A percentile compares a stretch with the other conserved stretches of the same genome.
Evolutionary conservation across 2,113 vertebrate genomes (phyloP).

Genomic region (Stegastes partitus): DNA sequence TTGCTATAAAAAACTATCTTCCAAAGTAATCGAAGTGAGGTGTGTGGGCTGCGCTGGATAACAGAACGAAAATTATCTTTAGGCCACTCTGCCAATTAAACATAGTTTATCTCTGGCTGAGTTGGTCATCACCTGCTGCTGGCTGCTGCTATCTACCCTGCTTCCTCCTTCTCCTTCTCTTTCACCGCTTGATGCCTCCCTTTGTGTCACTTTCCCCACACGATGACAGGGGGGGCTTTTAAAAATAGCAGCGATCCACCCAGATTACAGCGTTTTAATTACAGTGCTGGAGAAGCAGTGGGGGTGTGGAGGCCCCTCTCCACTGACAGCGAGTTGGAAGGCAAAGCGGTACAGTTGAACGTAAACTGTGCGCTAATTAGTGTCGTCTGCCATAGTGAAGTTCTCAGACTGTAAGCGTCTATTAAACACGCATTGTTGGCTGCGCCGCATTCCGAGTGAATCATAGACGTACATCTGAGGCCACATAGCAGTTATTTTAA

Average conservation of each 20-base stretch:
- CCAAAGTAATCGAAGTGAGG: constrained; percentile 22
- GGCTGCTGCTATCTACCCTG: constrained; percentile 11
- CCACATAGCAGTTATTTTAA: constrained; percentile 10
- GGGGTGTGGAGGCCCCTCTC: constrained; percentile 62
- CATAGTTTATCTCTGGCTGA: constrained; percentile 39
- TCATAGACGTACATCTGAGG: constrained; percentile 20
- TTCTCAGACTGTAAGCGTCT: constrained; percentile 41
- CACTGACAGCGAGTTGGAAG: constrained; percentile 56
- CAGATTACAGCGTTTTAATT: constrained; percentile 87
- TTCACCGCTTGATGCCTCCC: constrained; percentile 42
- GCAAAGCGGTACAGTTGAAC: constrained; percentile 53
- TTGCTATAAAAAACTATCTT: constrained; percentile 13
- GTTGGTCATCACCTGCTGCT: constrained; percentile 66
- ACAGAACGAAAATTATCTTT: constrained; percentile 36
- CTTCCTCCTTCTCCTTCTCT: constrained; percentile 8
- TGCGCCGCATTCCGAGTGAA: background rate
- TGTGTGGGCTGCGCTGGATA: constrained; percentile 41
- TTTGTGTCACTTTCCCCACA: constrained; percentile 75
- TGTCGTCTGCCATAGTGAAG: constrained; percentile 43
- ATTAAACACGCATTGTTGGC: constrained; percentile 47
- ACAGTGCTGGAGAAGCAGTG: constrained; percentile 77
- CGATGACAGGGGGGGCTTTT: constrained; percentile 69
- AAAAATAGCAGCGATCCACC: constrained; percentile 83
- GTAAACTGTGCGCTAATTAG: constrained; percentile 78
- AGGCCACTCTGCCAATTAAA: constrained; percentile 55